A percentile compares a stretch with the other conserved stretches of the same genome.
Evolutionary conservation across 2,797 vertebrate genomes (phyloP).

Genomic region (Phoeniculus purpureus): DNA sequence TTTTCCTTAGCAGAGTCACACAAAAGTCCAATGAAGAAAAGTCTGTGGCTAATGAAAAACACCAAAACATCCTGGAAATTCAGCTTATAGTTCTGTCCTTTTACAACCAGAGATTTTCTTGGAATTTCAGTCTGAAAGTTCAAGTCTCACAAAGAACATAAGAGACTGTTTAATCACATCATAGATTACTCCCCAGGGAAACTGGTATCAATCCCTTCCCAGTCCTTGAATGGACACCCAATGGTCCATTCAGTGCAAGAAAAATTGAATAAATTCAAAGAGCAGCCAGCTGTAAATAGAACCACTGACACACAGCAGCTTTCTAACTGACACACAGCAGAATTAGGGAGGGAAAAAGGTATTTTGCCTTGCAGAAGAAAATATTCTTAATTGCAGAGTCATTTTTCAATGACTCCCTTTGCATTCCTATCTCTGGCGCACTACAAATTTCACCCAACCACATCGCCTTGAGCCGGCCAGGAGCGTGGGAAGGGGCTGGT

Average conservation of each 20-base stretch:
- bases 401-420: neutral
- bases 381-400: neutral
- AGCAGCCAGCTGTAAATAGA: neutral
- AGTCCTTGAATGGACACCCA: neutral
- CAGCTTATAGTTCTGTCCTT: neutral
- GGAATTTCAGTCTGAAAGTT: neutral
- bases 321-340: neutral
- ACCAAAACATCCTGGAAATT: neutral
- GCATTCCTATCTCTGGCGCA: neutral
- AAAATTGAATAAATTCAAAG: neutral
- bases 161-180: neutral
- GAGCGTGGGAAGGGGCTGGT: constrained; percentile 39
- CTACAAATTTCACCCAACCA: neutral
- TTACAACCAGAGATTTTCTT: neutral
- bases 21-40: neutral
- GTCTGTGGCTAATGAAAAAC: neutral
- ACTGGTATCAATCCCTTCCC: neutral
- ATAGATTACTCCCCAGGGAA: neutral
- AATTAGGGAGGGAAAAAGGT: accelerated
- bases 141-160: neutral
- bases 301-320: neutral
- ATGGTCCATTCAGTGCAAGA: neutral
- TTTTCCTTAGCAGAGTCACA: neutral
- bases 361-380: neutral
- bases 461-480: neutral